Evolutionary conservation across 2,113 vertebrate genomes (phyloP).

Genomic region (Syngnathus typhle): DNA sequence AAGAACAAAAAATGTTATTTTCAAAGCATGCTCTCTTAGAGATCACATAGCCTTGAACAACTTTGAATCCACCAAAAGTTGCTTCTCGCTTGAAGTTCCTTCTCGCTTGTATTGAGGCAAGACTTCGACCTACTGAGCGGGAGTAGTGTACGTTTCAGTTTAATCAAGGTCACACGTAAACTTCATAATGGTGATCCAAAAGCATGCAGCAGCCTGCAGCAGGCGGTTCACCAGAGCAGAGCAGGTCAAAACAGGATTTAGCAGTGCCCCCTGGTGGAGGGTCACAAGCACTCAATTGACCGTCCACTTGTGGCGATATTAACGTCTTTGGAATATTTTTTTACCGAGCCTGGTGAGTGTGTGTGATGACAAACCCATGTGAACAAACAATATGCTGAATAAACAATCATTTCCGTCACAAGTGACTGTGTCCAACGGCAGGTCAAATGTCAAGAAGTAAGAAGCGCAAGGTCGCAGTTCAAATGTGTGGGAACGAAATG

Average conservation of each 20-base stretch:
- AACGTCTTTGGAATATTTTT: not conserved
- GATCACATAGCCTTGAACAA: no score
- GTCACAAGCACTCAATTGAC: conserved; percentile 34
- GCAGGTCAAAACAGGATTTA: conserved; percentile 50
- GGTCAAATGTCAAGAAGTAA: conserved; percentile 3
- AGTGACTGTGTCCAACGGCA: not conserved
- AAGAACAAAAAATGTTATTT: no score
- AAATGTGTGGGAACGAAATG: conserved; percentile 31
- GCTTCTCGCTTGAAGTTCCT: no score
- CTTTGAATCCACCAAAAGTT: no score
- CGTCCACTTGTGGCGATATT: not conserved
- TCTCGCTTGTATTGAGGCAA: no score
- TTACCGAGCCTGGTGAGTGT: not conserved
- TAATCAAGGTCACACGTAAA: no score
- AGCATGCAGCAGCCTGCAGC: not conserved
- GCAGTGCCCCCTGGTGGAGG: conserved; percentile 65
- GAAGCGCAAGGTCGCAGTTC: conserved; percentile 8
- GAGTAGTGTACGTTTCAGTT: no score
- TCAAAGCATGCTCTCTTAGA: no score
- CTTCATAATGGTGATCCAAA: no score
- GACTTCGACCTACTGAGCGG: no score
- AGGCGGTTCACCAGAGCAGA: conserved; percentile 13
- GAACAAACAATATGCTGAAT: conserved; percentile 16
- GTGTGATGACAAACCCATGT: conserved; percentile 7
- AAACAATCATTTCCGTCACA: conserved; percentile 31